Evolutionary conservation across 2,113 vertebrate genomes (phyloP).

Genomic region (Myrmophylax atrothorax): DNA sequence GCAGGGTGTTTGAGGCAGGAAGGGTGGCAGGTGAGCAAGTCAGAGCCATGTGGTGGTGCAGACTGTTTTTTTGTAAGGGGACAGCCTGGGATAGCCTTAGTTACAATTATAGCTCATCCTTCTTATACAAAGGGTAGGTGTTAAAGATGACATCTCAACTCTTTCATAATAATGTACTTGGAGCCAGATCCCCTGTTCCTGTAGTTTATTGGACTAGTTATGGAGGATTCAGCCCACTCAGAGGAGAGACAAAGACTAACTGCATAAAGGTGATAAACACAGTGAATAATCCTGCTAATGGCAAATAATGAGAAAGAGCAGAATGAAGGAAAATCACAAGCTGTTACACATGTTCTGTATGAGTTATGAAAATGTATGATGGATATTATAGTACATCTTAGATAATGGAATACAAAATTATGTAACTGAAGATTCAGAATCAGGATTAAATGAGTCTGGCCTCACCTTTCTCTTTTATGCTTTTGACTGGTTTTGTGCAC

Average conservation of each 20-base stretch:
- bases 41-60: neutral
- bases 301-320: neutral
- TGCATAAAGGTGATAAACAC: neutral
- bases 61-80: neutral
- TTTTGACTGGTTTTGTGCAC: neutral
- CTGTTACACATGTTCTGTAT: neutral
- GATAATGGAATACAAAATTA: conserved; percentile 2
- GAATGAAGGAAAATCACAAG: neutral
- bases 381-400: neutral
- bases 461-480: neutral
- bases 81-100: neutral
- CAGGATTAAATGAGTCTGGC: neutral
- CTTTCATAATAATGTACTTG: neutral
- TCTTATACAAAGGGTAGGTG: neutral
- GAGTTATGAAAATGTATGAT: neutral
- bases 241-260: neutral
- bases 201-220: neutral
- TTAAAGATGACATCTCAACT: neutral
- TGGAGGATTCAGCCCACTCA: conserved; percentile 6
- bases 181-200: neutral
- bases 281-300: neutral
- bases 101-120: neutral
- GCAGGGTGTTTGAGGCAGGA: neutral
- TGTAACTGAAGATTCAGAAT: neutral
- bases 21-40: neutral